Percentiles rank a stretch among this genome's conserved stretches.
Conservation (phyloP, 1,140 invertebrate genomes). For the Melitaea cinxia region DNA sequence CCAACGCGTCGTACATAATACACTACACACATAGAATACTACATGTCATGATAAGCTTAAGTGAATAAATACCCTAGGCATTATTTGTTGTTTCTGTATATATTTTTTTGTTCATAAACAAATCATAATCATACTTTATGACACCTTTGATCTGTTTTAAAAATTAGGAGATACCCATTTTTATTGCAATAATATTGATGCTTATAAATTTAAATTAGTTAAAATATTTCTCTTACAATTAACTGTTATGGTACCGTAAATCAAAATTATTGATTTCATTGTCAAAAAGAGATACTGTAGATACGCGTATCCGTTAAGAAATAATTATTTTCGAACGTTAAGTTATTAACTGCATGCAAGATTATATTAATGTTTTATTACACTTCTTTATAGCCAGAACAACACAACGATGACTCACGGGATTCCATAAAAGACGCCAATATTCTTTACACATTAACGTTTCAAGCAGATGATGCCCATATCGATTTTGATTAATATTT, state of each 20-base stretch:
- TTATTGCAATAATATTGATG: background rate
- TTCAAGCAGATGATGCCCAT: background rate
- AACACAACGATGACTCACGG: conserved; percentile 20
- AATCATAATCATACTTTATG: background rate
- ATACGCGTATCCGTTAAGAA: conserved; percentile 6
- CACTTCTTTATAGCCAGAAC: conserved; percentile 11
- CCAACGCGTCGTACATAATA: no score
- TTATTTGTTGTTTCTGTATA: no score
- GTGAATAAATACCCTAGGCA: no score
- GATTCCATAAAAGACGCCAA: conserved; percentile 9
- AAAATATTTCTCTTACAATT: background rate
- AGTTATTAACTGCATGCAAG: conserved; percentile 21
- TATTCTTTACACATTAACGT: background rate
- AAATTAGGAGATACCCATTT: background rate
- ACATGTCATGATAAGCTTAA: no score
- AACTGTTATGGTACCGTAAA: conserved; percentile 4
- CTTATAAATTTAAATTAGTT: conserved; percentile 4
- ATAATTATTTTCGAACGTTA: conserved; percentile 20
- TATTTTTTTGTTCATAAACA: background rate
- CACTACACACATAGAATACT: no score
- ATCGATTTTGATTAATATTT: background rate
- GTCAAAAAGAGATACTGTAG: background rate
- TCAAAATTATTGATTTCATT: conserved; percentile 1
- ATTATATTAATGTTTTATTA: conserved; percentile 23
- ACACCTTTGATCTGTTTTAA: background rate